Conservation (phyloP, 1,140 invertebrate genomes). For the Hyles euphorbiae region DNA sequence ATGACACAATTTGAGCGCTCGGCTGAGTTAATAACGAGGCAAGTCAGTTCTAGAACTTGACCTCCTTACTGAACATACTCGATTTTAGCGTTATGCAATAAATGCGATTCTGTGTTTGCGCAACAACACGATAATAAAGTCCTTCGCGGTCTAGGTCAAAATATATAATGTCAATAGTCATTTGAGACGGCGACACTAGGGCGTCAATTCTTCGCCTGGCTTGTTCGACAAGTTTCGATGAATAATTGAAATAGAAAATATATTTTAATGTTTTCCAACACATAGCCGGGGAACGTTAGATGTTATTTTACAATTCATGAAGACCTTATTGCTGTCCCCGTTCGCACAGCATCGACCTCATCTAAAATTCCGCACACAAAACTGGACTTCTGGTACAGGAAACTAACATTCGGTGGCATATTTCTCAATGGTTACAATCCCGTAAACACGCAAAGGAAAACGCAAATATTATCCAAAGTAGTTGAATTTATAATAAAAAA, state of each 20-base stretch:
- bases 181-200: background rate
- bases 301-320: too few species aligned
- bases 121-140: slow-evolving; percentile 24
- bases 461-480: too few species aligned
- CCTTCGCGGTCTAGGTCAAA: slow-evolving; percentile 30
- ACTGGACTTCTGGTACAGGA: slow-evolving; percentile 13
- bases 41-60: slow-evolving; percentile 49
- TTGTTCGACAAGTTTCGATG: slow-evolving; percentile 10
- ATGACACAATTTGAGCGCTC: slow-evolving; percentile 13
- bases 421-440: background rate
- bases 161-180: slow-evolving; percentile 5
- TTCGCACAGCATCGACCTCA: slow-evolving; percentile 11
- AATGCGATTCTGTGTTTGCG: slow-evolving; percentile 32
- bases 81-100: slow-evolving; percentile 47
- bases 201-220: background rate
- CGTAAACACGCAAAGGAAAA: too few species aligned
- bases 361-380: slow-evolving; percentile 18
- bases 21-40: slow-evolving; percentile 19
- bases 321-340: slow-evolving; percentile 18
- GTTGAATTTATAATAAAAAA: too few species aligned
- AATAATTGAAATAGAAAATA: too few species aligned
- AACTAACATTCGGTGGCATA: background rate
- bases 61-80: slow-evolving; percentile 49
- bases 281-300: too few species aligned
- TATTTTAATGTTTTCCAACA: too few species aligned